Conservation (phyloP, 2,797 vertebrate genomes). For the Bradypodion pumilum region DNA sequence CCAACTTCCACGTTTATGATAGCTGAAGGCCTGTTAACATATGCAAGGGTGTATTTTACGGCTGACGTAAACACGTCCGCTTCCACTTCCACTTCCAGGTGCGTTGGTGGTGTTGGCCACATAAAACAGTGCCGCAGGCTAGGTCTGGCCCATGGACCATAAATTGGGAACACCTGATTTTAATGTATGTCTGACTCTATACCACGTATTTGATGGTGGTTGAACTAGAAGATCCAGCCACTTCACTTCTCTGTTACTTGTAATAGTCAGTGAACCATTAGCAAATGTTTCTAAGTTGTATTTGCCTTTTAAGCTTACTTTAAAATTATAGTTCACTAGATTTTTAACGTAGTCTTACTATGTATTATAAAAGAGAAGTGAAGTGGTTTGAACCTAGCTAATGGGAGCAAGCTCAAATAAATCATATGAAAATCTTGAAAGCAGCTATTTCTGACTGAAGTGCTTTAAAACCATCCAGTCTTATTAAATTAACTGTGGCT, state of each 20-base stretch:
- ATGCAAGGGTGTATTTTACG: too few relatives aligned
- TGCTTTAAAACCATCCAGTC: constrained; percentile 6
- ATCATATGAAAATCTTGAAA: constrained; percentile 6
- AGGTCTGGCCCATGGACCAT: too few relatives aligned
- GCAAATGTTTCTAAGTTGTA: constrained; percentile 24
- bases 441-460: constrained; percentile 5
- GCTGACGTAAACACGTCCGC: too few relatives aligned
- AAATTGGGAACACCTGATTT: too few relatives aligned
- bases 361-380: background rate
- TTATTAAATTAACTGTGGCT: background rate
- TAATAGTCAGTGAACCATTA: constrained; percentile 29
- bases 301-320: constrained; percentile 19
- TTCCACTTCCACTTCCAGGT: too few relatives aligned
- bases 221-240: constrained; percentile 14
- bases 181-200: constrained; percentile 35
- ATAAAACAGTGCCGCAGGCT: too few relatives aligned
- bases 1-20: too few relatives aligned
- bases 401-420: background rate
- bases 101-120: too few relatives aligned
- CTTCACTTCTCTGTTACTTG: constrained; percentile 3
- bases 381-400: background rate
- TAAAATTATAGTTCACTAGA: constrained; percentile 33
- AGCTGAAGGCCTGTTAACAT: too few relatives aligned
- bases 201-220: constrained; percentile 15
- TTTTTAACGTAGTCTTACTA: background rate